These are phyloP conservation scores for Papilio gigon DNA, from an alignment of 2,888 invertebrate genomes.

Conservation along the genomic window DNA sequence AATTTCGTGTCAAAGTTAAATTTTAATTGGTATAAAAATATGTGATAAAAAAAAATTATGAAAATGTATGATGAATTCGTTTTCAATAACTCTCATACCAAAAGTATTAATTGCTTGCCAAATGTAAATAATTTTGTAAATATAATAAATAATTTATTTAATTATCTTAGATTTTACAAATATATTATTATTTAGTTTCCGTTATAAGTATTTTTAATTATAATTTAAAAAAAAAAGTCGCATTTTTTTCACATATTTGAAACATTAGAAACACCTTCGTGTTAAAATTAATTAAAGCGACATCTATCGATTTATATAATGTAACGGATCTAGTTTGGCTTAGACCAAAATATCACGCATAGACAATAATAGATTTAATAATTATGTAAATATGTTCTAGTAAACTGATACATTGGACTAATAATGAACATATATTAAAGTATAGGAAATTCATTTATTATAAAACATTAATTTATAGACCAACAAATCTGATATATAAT, in stretches of 20 bases:
- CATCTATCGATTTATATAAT: slow-evolving; percentile 34
- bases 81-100: slow-evolving; percentile 19
- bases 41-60: neutral
- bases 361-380: slow-evolving; percentile 48
- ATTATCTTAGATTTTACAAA: neutral
- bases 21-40: neutral
- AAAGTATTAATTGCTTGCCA: neutral
- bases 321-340: slow-evolving; percentile 35
- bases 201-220: neutral
- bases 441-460: no score
- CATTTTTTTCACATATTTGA: neutral
- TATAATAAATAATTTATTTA: slow-evolving; percentile 32
- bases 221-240: neutral
- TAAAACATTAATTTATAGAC: no score
- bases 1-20: neutral
- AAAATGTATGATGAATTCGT: neutral
- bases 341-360: slow-evolving; percentile 48
- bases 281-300: neutral
- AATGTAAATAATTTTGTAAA: slow-evolving; percentile 34
- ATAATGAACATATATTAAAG: no score
- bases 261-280: neutral
- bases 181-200: neutral
- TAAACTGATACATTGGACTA: slow-evolving; percentile 36
- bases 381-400: slow-evolving; percentile 39
- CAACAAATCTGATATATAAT: no score